These are phyloP conservation scores for Drosophila repletoides DNA, from an alignment of 1,140 invertebrate species.

Conservation along the genomic window DNA sequence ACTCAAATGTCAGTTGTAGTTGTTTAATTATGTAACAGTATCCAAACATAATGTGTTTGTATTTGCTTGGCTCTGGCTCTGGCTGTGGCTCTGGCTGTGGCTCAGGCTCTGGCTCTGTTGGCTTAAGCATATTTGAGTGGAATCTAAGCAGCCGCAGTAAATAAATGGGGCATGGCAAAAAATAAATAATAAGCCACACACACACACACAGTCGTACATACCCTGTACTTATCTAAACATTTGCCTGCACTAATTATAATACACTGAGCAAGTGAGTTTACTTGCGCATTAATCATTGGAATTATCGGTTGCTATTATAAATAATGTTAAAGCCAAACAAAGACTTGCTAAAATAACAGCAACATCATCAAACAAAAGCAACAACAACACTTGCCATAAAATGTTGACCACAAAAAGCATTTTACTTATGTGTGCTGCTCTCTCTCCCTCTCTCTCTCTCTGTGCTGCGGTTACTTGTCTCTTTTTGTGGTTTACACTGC, in stretches of 20 bases:
- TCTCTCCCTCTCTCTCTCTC: too few species aligned
- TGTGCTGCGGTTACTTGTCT: constrained; percentile 40
- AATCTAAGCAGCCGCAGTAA: constrained; percentile 38
- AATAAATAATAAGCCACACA: constrained; percentile 54
- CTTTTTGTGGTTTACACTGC: constrained; percentile 33
- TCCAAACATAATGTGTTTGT: constrained; percentile 56
- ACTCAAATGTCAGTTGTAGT: constrained; percentile 49
- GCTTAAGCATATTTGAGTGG: constrained; percentile 48
- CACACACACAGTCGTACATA: constrained; percentile 1
- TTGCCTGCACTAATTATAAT: constrained; percentile 59
- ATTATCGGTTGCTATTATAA: constrained; percentile 54
- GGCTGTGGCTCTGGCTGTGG: background rate
- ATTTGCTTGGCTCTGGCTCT: constrained; percentile 17
- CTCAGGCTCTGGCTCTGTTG: constrained; percentile 10
- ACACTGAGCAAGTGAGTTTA: constrained; percentile 32
- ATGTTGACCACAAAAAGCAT: constrained; percentile 39
- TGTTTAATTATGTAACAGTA: constrained; percentile 59
- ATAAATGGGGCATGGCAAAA: constrained; percentile 55
- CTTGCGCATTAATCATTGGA: constrained; percentile 56
- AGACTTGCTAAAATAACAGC: constrained; percentile 22
- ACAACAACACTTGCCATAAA: background rate
- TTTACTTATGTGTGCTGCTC: constrained; percentile 41
- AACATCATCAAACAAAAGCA: constrained; percentile 1
- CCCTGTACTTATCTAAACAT: constrained; percentile 41
- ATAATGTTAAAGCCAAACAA: constrained; percentile 43